These are phyloP conservation scores for Zoanthus solanderi DNA, from an alignment of 92 coral and sea anemone genomes.

Conservation along the genomic window DNA sequence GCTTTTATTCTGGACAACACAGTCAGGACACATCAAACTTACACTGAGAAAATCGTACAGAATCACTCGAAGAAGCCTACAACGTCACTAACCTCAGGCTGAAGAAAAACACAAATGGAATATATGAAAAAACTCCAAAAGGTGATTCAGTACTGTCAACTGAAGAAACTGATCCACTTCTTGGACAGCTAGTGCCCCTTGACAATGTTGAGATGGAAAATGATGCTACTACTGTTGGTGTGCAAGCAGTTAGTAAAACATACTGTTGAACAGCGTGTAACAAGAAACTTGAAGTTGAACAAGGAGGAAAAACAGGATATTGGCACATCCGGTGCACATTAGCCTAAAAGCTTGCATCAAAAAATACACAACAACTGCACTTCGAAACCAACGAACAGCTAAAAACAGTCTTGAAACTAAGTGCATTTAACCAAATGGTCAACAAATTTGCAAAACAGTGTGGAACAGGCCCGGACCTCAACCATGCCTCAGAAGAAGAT, in stretches of 20 bases:
- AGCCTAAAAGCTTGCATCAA: constrained; percentile 3
- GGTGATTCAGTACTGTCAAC: not conserved
- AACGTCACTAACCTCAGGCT: constrained; percentile 8
- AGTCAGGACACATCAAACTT: not conserved
- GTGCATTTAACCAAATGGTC: constrained; percentile 1
- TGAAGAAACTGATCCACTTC: constrained; percentile 17
- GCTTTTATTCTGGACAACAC: not conserved
- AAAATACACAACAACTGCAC: not conserved
- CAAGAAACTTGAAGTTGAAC: not conserved
- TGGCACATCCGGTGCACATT: constrained; percentile 10
- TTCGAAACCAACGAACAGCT: constrained; percentile 3
- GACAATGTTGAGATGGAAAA: not conserved
- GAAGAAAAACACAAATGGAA: constrained; percentile 14
- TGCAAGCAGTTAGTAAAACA: constrained; percentile 26
- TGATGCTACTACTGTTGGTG: constrained; percentile 19
- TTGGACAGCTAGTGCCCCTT: constrained; percentile 6
- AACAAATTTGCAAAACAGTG: constrained; percentile 7
- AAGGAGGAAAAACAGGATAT: constrained; percentile 16
- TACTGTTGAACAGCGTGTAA: constrained; percentile 15
- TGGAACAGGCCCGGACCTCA: not conserved
- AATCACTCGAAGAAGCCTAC: constrained; percentile 19
- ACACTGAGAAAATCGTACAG: not conserved
- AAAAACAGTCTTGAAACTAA: constrained; percentile 2
- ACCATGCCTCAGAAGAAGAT: constrained; percentile 24
- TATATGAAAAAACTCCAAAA: constrained; percentile 6